Conservation (phyloP, 2,797 vertebrate species). For the Pelodytes ibericus region DNA sequence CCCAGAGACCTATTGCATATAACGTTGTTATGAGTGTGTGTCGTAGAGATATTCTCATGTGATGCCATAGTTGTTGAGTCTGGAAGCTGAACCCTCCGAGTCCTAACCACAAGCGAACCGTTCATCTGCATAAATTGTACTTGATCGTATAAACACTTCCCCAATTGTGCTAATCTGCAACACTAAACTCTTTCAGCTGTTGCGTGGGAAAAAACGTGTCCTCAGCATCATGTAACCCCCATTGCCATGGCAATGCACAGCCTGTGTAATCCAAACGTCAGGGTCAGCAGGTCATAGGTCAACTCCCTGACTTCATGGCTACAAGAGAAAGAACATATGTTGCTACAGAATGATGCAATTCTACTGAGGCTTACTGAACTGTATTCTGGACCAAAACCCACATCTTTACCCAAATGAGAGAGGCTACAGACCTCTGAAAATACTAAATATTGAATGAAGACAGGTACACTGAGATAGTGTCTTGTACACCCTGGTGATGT, state of each 20-base stretch:
- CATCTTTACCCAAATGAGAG: background rate
- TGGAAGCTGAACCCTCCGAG: background rate
- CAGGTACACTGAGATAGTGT: no score
- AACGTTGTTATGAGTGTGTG: background rate
- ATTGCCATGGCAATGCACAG: conserved; percentile 2
- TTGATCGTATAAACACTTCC: conserved; percentile 9
- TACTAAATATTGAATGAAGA: no score
- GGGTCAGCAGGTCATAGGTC: conserved; percentile 24
- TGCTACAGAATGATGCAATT: background rate
- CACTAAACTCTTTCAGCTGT: background rate
- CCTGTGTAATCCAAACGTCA: conserved; percentile 6
- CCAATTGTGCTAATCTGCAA: background rate
- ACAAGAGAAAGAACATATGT: conserved; percentile 28
- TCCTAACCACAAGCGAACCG: background rate
- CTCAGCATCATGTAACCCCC: background rate
- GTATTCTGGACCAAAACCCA: background rate
- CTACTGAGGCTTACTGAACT: background rate
- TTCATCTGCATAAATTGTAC: background rate
- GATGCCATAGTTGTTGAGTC: background rate
- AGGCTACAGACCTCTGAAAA: background rate
- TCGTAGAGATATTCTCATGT: background rate
- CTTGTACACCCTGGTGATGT: no score
- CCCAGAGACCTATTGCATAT: background rate
- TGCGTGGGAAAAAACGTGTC: conserved; percentile 35
- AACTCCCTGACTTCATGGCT: conserved; percentile 20